These are phyloP conservation scores for Nothoprocta pentlandii DNA, from an alignment of 2,113 vertebrate genomes.

Conservation along the genomic window DNA sequence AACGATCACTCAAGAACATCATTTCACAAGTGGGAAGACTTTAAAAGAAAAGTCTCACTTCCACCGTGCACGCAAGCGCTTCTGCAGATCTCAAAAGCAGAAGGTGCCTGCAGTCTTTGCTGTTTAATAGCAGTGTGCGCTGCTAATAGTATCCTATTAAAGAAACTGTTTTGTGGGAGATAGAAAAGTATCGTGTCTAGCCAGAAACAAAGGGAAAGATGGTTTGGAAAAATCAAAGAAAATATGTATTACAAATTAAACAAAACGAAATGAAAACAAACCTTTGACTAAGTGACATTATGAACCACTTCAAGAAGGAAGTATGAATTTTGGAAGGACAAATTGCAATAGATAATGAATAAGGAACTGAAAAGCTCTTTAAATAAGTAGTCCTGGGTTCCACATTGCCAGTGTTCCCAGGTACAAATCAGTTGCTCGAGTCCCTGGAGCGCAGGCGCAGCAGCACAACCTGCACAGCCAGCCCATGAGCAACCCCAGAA, in stretches of 20 bases:
- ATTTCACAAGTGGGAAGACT: background rate
- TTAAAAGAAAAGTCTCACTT: too few species aligned
- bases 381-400: background rate
- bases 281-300: background rate
- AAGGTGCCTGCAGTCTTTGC: background rate
- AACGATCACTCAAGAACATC: background rate
- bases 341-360: background rate
- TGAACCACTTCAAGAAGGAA: background rate
- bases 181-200: background rate
- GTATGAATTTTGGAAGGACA: background rate
- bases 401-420: background rate
- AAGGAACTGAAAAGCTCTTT: background rate
- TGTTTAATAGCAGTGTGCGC: background rate
- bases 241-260: background rate
- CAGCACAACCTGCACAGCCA: background rate
- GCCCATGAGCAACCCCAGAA: constrained; percentile 2
- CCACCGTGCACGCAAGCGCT: too few species aligned
- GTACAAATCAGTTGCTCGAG: background rate
- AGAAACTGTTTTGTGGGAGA: background rate
- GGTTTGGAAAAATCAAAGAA: background rate
- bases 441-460: background rate
- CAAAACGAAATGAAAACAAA: background rate
- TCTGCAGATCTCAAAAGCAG: background rate
- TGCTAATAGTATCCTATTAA: background rate
- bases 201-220: background rate